Evolutionary conservation across 1,140 invertebrate genomes (phyloP).

Genomic region (Augochlora pura): DNA sequence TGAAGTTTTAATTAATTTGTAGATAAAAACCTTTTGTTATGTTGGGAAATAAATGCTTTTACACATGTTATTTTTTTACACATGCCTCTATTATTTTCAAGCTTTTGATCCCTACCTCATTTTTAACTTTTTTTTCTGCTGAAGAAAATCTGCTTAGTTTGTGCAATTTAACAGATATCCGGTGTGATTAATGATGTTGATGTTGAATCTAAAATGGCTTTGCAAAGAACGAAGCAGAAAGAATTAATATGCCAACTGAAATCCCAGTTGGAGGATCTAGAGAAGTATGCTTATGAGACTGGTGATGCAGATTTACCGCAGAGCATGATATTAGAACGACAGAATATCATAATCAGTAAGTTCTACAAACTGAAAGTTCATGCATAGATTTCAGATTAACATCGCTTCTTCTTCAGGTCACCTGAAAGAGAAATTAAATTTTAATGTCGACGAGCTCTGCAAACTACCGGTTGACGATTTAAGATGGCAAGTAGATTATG

Average conservation of each 20-base stretch:
- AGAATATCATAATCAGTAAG: slow-evolving; percentile 91
- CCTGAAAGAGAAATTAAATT: slow-evolving; percentile 87
- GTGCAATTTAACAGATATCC: slow-evolving; percentile 54
- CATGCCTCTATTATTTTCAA: slow-evolving; percentile 2
- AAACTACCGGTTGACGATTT: slow-evolving; percentile 88
- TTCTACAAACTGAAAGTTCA: neutral
- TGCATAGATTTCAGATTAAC: neutral
- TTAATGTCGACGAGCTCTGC: slow-evolving; percentile 89
- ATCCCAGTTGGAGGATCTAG: slow-evolving; percentile 94
- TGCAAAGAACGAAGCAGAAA: slow-evolving; percentile 87
- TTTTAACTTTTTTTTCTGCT: neutral
- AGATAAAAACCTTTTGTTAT: neutral
- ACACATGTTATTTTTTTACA: slow-evolving; percentile 10
- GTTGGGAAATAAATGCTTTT: slow-evolving; percentile 29
- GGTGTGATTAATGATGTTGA: slow-evolving; percentile 67
- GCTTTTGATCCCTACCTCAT: neutral
- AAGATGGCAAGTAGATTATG: slow-evolving; percentile 88
- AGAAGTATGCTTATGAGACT: slow-evolving; percentile 95
- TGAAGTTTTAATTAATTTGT: neutral
- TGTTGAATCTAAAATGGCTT: slow-evolving; percentile 84
- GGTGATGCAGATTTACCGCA: slow-evolving; percentile 91
- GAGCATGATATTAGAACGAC: slow-evolving; percentile 91
- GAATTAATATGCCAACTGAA: slow-evolving; percentile 95
- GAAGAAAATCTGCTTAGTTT: neutral
- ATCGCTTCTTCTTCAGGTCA: slow-evolving; percentile 80